Conservation (phyloP, 2,113 vertebrate species). For the Stictonetta naevosa region DNA sequence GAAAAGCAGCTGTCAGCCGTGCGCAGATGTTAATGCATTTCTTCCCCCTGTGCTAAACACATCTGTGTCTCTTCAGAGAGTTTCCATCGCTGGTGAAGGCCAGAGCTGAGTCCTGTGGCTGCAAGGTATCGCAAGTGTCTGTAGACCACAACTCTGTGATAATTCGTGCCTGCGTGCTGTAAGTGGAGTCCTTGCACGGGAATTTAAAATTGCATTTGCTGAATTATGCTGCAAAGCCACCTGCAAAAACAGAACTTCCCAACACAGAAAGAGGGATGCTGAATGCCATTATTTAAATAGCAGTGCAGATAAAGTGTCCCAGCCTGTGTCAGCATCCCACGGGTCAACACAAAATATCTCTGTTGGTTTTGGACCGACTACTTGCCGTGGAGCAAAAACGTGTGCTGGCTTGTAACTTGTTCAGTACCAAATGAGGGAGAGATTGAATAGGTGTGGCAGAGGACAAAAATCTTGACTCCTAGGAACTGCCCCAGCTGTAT, state of each 20-base stretch:
- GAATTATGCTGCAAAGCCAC: constrained; percentile 51
- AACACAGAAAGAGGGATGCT: not conserved
- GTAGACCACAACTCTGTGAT: not conserved
- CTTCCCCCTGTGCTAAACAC: not conserved
- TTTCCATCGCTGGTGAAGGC: not conserved
- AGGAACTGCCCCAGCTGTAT: not conserved
- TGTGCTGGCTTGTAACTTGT: not conserved
- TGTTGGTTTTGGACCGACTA: constrained; percentile 18
- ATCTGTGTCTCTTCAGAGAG: not conserved
- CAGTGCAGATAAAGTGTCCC: not conserved
- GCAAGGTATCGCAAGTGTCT: constrained; percentile 7
- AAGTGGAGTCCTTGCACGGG: not conserved
- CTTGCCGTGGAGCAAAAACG: not conserved
- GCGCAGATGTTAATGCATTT: not conserved
- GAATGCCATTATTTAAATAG: constrained; percentile 40
- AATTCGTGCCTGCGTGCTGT: not conserved
- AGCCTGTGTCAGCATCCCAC: not conserved
- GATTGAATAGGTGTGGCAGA: not conserved
- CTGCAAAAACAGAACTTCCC: constrained; percentile 68
- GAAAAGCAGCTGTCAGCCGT: not conserved
- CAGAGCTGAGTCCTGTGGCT: not conserved
- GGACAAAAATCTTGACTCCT: not conserved
- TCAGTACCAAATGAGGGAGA: not conserved
- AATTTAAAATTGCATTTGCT: constrained; percentile 51
- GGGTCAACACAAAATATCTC: not conserved